These are phyloP conservation scores for Molanna angustata DNA, from an alignment of 2,888 invertebrate genomes.

Conservation along the genomic window DNA sequence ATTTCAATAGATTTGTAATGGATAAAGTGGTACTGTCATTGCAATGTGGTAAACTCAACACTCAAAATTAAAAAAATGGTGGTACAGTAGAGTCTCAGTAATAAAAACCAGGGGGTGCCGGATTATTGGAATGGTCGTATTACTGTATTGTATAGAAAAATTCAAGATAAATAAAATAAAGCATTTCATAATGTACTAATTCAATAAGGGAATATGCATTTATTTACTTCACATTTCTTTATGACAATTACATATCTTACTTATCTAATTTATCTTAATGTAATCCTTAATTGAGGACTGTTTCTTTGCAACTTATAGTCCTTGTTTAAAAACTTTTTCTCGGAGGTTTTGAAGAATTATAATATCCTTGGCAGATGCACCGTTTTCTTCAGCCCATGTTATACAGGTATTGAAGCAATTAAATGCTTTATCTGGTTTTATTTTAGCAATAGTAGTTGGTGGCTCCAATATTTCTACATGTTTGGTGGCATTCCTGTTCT, in stretches of 20 bases:
- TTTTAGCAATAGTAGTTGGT: not conserved
- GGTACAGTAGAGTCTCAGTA: no score
- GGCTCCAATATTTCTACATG: not conserved
- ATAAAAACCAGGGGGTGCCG: not conserved
- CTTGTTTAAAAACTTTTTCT: not conserved
- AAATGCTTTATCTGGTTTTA: not conserved
- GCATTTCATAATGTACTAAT: not conserved
- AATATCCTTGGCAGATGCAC: no score
- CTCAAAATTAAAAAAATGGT: no score
- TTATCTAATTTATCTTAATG: no score
- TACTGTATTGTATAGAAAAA: not conserved
- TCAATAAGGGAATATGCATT: no score
- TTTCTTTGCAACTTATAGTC: not conserved
- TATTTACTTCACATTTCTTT: no score
- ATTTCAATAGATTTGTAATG: no score
- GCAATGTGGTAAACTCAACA: no score
- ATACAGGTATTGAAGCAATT: not conserved
- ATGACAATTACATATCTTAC: not conserved
- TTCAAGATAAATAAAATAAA: no score
- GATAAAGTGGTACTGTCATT: no score
- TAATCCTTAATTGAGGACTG: not conserved
- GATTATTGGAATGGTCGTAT: not conserved
- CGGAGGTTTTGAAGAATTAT: no score
- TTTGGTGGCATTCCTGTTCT: no score
- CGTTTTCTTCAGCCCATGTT: not conserved